Conservation (phyloP, 2,888 invertebrate species). For the Tupiocoris notatus region DNA sequence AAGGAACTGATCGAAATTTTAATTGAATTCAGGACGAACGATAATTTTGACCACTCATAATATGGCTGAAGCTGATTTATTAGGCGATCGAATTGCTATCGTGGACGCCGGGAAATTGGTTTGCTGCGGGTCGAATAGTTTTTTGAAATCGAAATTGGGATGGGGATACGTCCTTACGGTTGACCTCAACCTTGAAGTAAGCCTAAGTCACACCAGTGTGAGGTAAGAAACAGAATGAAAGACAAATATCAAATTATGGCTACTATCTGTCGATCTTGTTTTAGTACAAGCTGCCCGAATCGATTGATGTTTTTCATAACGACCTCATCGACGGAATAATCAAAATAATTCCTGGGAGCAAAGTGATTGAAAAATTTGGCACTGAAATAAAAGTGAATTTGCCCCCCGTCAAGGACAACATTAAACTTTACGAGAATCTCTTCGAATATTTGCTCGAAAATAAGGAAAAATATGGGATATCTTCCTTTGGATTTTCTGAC, state of each 20-base stretch:
- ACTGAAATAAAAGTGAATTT: slow-evolving; percentile 54
- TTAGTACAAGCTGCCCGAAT: slow-evolving; percentile 20
- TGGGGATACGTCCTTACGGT: slow-evolving; percentile 57
- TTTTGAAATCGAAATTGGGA: slow-evolving; percentile 59
- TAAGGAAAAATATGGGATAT: slow-evolving; percentile 54
- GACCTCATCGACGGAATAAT: slow-evolving; percentile 52
- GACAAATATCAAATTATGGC: no score
- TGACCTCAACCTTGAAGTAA: slow-evolving; percentile 46
- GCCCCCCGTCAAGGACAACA: slow-evolving; percentile 49
- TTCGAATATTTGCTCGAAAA: slow-evolving; percentile 54
- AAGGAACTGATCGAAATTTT: background rate
- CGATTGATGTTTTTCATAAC: slow-evolving; percentile 11
- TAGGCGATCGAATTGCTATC: slow-evolving; percentile 80
- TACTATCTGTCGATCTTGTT: no score
- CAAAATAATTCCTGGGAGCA: slow-evolving; percentile 53
- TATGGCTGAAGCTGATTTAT: slow-evolving; percentile 81
- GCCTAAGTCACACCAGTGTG: background rate
- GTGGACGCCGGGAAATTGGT: slow-evolving; percentile 59
- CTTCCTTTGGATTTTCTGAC: slow-evolving; percentile 60
- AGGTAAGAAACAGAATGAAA: no score
- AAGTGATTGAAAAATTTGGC: slow-evolving; percentile 55
- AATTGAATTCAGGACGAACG: slow-evolving; percentile 61
- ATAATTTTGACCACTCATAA: slow-evolving; percentile 83
- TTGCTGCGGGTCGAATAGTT: slow-evolving; percentile 59
- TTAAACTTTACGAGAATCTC: slow-evolving; percentile 50